Conservation (phyloP, 92 coral and sea anemone genomes). For the Epizoanthus rinbou region DNA sequence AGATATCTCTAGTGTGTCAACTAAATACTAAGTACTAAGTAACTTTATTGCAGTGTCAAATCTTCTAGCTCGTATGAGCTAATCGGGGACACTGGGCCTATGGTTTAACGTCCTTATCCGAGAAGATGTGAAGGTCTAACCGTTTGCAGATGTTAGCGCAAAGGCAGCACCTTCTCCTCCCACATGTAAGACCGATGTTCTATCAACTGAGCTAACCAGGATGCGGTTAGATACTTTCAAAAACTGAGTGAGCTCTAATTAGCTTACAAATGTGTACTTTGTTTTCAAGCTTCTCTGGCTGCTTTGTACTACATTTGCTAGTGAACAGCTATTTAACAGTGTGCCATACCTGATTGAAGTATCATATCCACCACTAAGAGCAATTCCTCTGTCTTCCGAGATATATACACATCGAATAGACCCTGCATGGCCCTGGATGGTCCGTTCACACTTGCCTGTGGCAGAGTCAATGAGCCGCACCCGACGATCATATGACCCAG, state of each 20-base stretch:
- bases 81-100: too few species aligned
- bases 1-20: too few species aligned
- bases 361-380: slow-evolving; percentile 91
- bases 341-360: slow-evolving; percentile 85
- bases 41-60: too few species aligned
- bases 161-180: too few species aligned
- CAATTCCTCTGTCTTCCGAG: slow-evolving; percentile 81
- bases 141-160: too few species aligned
- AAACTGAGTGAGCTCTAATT: neutral
- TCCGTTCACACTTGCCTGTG: slow-evolving; percentile 82
- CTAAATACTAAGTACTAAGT: too few species aligned
- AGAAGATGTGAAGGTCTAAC: too few species aligned
- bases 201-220: too few species aligned
- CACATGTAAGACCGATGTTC: too few species aligned
- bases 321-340: neutral
- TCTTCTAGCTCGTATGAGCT: too few species aligned
- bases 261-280: neutral
- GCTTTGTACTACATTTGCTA: neutral
- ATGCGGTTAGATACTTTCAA: too few species aligned
- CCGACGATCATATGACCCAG: slow-evolving; percentile 90
- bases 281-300: neutral
- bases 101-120: too few species aligned
- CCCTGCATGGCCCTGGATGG: slow-evolving; percentile 96
- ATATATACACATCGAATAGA: slow-evolving; percentile 87
- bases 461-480: slow-evolving; percentile 81